These are phyloP conservation scores for Drosophila triauraria DNA, from an alignment of 1,140 invertebrate genomes.

Conservation along the genomic window DNA sequence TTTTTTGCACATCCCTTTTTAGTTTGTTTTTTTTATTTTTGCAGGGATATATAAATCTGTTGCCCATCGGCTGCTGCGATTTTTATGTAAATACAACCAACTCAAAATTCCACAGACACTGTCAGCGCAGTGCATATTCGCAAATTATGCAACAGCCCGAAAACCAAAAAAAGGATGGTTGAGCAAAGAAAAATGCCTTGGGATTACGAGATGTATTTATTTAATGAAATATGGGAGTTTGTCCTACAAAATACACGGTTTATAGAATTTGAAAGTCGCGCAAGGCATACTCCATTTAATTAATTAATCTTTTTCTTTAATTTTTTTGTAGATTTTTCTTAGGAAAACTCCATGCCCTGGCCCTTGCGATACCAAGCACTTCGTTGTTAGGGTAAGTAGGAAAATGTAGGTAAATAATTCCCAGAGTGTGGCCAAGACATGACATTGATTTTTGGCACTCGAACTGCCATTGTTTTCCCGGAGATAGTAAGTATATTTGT, in stretches of 20 bases:
- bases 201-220: not conserved
- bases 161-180: not conserved
- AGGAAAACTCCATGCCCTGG: not conserved
- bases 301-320: not conserved
- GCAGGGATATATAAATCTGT: slow-evolving; percentile 44
- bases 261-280: too few species aligned
- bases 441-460: too few species aligned
- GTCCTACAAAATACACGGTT: too few species aligned
- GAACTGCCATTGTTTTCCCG: not conserved
- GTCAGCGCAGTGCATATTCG: slow-evolving; percentile 24
- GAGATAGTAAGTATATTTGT: not conserved
- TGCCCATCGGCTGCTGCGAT: slow-evolving; percentile 14
- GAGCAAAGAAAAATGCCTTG: not conserved
- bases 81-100: slow-evolving; percentile 46
- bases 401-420: too few species aligned
- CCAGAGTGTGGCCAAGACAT: not conserved
- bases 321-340: too few species aligned
- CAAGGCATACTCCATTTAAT: not conserved
- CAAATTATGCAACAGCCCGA: slow-evolving; percentile 3
- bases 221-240: not conserved
- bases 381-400: not conserved
- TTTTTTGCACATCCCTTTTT: slow-evolving; percentile 2
- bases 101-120: slow-evolving; percentile 7
- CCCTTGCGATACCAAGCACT: too few species aligned
- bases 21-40: not conserved